Evolutionary conservation across 1,140 invertebrate genomes (phyloP), one percentile per base, ranked within the genome.

Genomic region (Drosophila funebris): DNA sequence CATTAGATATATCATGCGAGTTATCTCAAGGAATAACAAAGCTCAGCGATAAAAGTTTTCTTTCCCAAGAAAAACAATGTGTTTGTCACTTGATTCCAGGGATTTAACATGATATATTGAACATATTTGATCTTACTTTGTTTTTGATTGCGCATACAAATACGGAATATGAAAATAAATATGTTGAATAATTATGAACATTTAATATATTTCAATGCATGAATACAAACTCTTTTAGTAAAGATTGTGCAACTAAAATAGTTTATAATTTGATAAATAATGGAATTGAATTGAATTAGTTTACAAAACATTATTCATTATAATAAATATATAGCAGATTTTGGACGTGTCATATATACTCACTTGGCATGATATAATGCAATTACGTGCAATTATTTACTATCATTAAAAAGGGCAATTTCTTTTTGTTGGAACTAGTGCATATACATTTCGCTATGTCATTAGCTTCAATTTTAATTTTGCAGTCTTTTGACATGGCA

Each of bases 391-490:
- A 48, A 48, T 48, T 27, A 48, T 44, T 9, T 46, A 0, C 18
- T 14, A 36, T 36, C n/a, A n/a, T n/a, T n/a, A n/a, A n/a, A n/a
- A n/a, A n/a, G n/a, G n/a, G n/a, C n/a, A n/a, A 27, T 46, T 22
- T 39, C 18, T 7, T 43, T 62, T 27, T 37, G 11, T 16, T 46
- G 8, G 22, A 1, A 4, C 20, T 6, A 44, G 29, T 48, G n/a
- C 11, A 31, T 54, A 41, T 50, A 58, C 22, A 44, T 67, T 57
- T 57, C 20, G 24, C 50, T 20, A n/a, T 57, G 53, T 39, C 63
- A 68, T 68, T 54, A 61, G 62, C 56, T 73, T 18, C 29, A 75
- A 72, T 76, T 72, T 72, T 66, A 72, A 72, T 76, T 76, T 72
- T 56, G 54, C 68, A 76, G 31, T 50, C 46, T 36, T 72, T 76